Base-by-base conservation (phyloP, 2,113 vertebrate genomes). In the Microcebus murinus region DNA sequence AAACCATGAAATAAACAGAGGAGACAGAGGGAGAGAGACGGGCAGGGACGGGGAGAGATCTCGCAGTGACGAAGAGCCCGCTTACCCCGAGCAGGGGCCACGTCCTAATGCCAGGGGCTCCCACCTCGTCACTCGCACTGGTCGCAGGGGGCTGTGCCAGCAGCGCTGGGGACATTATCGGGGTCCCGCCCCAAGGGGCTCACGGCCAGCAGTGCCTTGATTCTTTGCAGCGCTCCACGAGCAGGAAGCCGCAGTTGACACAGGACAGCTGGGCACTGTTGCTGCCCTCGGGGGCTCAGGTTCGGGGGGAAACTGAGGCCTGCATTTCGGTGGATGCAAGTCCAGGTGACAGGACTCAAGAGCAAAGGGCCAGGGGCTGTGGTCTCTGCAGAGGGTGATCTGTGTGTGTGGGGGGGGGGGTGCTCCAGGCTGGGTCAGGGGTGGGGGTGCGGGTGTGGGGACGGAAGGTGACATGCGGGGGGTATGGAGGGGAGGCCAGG, bases 391-490 rank as follows among this genome's bases (percentile, higher is more conserved):
- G 36, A 83, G 5, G 39, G 4, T 5, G 31, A 7, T 6, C 80
- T 61, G 45, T 8, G 8, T 1, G 42, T 1, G 42, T 10, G n/a
- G n/a, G 4, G 36, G 18, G 0, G 25, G 4, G 39, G 18, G 36
- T 1, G 34, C 12, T 57, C 68, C 11, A 31, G n/a, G 39, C 70
- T 11, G 21, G 55, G 15, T 42, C 5, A 8, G 9, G 27, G 55
- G 9, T 17, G 20, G 39, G 3, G 27, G 10, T 45, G 55, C 48
- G 2, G 55, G 68, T 15, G 15, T 31, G 12, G 55, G 48, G 39
- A 15, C 15, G 1, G 31, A 0, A 31, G 25, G 70, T 17, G 29
- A 0, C 12, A 27, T 8, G 1, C 0, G 10, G 63, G 17, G 42
- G 6, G 10, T 4, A 27, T 15, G 29, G 21, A 14, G 8, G 17